Conservation (phyloP, 2,888 invertebrate genomes). For the Hyalella azteca region DNA sequence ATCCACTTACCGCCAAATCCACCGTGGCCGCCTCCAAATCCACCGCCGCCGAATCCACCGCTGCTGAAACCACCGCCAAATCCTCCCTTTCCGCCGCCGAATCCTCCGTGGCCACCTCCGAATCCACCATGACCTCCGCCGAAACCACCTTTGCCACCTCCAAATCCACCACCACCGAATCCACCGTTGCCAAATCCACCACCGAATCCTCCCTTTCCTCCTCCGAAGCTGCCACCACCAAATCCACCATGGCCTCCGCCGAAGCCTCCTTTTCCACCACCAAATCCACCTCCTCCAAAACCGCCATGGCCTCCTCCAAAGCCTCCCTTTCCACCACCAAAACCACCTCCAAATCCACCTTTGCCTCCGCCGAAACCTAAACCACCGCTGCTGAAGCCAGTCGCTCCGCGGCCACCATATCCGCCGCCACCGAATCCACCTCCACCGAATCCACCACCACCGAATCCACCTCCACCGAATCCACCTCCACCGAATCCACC, state of each 20-base stretch:
- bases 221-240: background rate
- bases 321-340: background rate
- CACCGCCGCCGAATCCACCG: background rate
- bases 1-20: too few species aligned
- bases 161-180: conserved; percentile 20
- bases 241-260: background rate
- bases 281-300: background rate
- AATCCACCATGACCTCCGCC: background rate
- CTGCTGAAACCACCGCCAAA: background rate
- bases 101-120: background rate
- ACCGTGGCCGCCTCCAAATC: background rate
- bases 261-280: background rate
- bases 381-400: background rate
- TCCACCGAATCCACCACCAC: background rate
- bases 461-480: background rate
- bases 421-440: background rate
- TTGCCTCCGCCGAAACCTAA: background rate
- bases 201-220: background rate
- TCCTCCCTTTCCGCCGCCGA: background rate
- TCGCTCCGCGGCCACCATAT: background rate
- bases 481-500: background rate
- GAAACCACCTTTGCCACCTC: background rate
- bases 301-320: background rate
- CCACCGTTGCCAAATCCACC: conserved; percentile 5
- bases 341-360: background rate